These are phyloP conservation scores for Pachyrhynchus sulphureomaculatus DNA, from an alignment of 1,140 invertebrate species.

Conservation along the genomic window DNA sequence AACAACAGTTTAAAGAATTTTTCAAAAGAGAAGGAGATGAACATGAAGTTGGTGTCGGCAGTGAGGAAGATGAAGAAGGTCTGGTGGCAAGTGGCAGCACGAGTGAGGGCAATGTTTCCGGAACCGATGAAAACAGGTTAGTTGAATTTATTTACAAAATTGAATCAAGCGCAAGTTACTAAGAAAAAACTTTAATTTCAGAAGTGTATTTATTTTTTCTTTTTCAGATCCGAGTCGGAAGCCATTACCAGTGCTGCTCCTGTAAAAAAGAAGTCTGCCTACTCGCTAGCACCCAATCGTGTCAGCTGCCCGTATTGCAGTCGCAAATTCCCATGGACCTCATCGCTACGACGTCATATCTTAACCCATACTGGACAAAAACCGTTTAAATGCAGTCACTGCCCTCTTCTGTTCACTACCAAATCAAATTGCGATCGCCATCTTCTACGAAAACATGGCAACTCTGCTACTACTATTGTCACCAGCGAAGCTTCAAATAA, in stretches of 20 bases:
- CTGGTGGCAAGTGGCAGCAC: slow-evolving; percentile 68
- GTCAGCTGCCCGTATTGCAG: slow-evolving; percentile 90
- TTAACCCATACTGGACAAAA: slow-evolving; percentile 95
- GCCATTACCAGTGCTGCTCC: slow-evolving; percentile 40
- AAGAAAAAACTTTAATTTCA: neutral
- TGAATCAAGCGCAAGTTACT: neutral
- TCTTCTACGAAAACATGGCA: slow-evolving; percentile 83
- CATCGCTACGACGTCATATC: slow-evolving; percentile 87
- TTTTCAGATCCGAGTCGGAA: slow-evolving; percentile 60
- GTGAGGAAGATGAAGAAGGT: slow-evolving; percentile 73
- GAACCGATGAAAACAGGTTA: slow-evolving; percentile 75
- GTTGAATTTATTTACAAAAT: slow-evolving; percentile 23
- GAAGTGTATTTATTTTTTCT: slow-evolving; percentile 1
- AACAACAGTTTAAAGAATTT: slow-evolving; percentile 63
- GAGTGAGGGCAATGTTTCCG: slow-evolving; percentile 78
- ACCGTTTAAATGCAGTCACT: slow-evolving; percentile 91
- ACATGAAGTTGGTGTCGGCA: slow-evolving; percentile 44
- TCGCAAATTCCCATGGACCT: slow-evolving; percentile 94
- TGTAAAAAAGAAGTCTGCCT: slow-evolving; percentile 89
- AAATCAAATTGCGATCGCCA: slow-evolving; percentile 97
- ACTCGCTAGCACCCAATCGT: slow-evolving; percentile 90
- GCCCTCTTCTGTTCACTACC: slow-evolving; percentile 90
- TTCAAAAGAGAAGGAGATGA: slow-evolving; percentile 56
- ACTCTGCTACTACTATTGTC: slow-evolving; percentile 47
- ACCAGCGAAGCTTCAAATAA: slow-evolving; percentile 43